Evolutionary conservation across 2,888 invertebrate genomes (phyloP), one percentile per base, ranked within the genome.

Genomic region (Cheilosia soror): DNA sequence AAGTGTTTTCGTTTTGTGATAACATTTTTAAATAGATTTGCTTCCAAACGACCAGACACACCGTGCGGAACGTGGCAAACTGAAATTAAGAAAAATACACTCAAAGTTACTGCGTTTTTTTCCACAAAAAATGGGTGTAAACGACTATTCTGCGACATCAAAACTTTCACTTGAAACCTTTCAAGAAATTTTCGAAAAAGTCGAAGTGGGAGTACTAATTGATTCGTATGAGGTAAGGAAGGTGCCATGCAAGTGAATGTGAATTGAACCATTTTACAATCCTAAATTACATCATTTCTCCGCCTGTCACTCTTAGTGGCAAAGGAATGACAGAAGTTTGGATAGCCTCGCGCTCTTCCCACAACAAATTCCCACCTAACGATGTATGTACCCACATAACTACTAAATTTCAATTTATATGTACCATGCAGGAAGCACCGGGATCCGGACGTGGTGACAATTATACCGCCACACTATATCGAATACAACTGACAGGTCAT

Each of bases 371-470:
- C 47, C 27, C 27, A 53, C 29, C 5, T 4, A 29, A 9, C 27
- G 5, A 31, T 9, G 20, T 29, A 33, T 40, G 6, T 44, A 20
- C 27, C 5, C 15, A 31, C 42, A 15, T 72, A 37, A 47, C 11
- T 9, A 13, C 68, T 49, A n/a, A 0, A 47, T 51, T 80, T 65
- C 37, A 79, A 79, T 75, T 69, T 65, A 15, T 53, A 31, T 77
- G 62, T 81, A 55, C 65, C n/a, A 55, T 69, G 25, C 75, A 96
- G 94, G 94, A 95, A 81, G 94, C 94, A 15, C 95, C 94, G 4
- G 96, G 95, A n/a, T 95, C 96, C 0, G 95, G 95, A 76, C 93
- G 95, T 66, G 96, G 96, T 0, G 96, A 96, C 89, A 96, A 96
- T 90, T 96, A 96, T 89, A 96, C 95, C 0, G 95, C 96, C 7